These are phyloP conservation scores for Phalanger gymnotis DNA, from an alignment of 2,797 vertebrate genomes.

Conservation along the genomic window DNA sequence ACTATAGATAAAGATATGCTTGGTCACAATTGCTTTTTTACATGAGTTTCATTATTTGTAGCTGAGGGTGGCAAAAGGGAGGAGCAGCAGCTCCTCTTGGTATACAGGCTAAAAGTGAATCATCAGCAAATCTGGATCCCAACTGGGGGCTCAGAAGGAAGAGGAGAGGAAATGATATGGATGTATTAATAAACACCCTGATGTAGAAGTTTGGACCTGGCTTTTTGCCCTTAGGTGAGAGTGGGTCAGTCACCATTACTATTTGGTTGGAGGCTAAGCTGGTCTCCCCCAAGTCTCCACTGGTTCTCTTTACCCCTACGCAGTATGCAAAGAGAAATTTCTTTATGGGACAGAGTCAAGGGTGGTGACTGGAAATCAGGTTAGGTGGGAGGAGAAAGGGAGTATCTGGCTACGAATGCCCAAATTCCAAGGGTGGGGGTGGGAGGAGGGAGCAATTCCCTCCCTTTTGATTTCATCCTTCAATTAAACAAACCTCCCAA, in stretches of 20 bases:
- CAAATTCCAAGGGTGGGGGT: background rate
- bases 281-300: background rate
- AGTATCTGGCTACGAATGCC: background rate
- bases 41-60: background rate
- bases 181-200: background rate
- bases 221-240: background rate
- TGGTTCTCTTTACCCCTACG: background rate
- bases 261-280: background rate
- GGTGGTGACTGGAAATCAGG: background rate
- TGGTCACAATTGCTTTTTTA: background rate
- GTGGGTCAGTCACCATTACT: background rate
- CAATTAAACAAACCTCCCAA: background rate
- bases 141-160: background rate
- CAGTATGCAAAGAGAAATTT: background rate
- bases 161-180: background rate
- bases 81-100: background rate
- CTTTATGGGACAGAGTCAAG: background rate
- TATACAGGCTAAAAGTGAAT: background rate
- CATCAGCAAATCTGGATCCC: background rate
- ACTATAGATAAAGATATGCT: background rate
- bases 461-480: background rate
- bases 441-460: background rate
- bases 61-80: background rate
- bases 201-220: background rate
- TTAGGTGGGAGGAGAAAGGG: background rate